Percentiles rank a stretch among this genome's conserved stretches.
Evolutionary conservation across 2,113 vertebrate species (phyloP).

Genomic region (Carassius auratus): DNA sequence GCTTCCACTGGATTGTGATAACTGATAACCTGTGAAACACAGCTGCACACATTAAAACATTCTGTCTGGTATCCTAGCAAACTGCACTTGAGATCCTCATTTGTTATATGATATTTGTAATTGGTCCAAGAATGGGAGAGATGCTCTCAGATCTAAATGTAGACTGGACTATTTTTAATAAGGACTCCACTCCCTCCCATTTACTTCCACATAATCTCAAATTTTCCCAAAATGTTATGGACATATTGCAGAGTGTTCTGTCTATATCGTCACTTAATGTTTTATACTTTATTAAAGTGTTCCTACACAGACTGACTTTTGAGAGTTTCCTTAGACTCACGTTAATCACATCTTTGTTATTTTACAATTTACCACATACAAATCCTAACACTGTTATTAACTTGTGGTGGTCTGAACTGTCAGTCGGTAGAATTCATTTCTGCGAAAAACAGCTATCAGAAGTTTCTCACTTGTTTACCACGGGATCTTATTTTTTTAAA

Average conservation of each 20-base stretch:
- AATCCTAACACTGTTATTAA: background rate
- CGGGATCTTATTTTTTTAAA: slow-evolving; percentile 38
- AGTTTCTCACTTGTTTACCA: background rate
- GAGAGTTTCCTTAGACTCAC: background rate
- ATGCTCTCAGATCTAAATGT: slow-evolving; percentile 34
- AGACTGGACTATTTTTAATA: slow-evolving; percentile 52
- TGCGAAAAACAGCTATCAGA: background rate
- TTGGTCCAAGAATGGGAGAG: slow-evolving; percentile 12
- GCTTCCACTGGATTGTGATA: background rate
- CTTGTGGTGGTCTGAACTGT: background rate
- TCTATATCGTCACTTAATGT: background rate
- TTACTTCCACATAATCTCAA: slow-evolving; percentile 31
- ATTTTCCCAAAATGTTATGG: background rate
- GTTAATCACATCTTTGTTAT: background rate
- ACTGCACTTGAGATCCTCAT: slow-evolving; percentile 26
- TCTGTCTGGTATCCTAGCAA: slow-evolving; percentile 8
- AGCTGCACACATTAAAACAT: slow-evolving; percentile 17
- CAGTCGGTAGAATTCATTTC: background rate
- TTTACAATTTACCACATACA: background rate
- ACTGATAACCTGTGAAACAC: slow-evolving; percentile 3
- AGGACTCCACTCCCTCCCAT: background rate
- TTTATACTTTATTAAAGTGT: background rate
- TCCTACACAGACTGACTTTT: background rate
- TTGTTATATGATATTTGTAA: slow-evolving; percentile 42
- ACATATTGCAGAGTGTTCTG: background rate